phyloP scores from a whole-genome alignment of 2,888 invertebrate species.

The Lagria hirta region DNA sequence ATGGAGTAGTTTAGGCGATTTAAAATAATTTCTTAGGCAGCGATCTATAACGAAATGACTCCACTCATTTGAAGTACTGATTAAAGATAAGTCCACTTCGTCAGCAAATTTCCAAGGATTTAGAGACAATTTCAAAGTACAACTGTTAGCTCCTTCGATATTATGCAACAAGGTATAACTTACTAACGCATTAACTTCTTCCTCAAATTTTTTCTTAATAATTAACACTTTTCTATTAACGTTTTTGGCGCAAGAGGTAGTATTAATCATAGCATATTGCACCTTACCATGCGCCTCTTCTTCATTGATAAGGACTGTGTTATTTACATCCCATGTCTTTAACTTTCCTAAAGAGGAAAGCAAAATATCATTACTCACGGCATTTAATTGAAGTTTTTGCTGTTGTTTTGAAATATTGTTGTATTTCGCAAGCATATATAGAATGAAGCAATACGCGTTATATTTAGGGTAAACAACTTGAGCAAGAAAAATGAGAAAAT shows the following conservation, averaged over 20 bases:
- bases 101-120: constrained; percentile 40
- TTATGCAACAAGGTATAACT: constrained; percentile 23
- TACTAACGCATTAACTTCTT: constrained; percentile 4
- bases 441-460: constrained; percentile 43
- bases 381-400: constrained; percentile 34
- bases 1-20: constrained; percentile 65
- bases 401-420: constrained; percentile 38
- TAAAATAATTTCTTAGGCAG: constrained; percentile 68
- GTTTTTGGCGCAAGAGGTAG: constrained; percentile 6
- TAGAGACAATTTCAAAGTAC: constrained; percentile 21
- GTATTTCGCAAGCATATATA: constrained; percentile 48
- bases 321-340: constrained; percentile 40
- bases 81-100: constrained; percentile 46
- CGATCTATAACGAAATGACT: constrained; percentile 56
- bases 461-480: constrained; percentile 35
- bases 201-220: constrained; percentile 14
- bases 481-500: constrained; percentile 16
- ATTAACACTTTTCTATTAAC: constrained; percentile 24
- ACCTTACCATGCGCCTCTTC: constrained; percentile 26
- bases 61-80: constrained; percentile 54
- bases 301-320: constrained; percentile 39
- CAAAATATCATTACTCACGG: constrained; percentile 35
- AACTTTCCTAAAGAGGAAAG: constrained; percentile 24
- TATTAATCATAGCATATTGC: constrained; percentile 7
- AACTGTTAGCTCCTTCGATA: constrained; percentile 15